Conservation (phyloP, 2,797 vertebrate genomes). For the Crenichthys baileyi region DNA sequence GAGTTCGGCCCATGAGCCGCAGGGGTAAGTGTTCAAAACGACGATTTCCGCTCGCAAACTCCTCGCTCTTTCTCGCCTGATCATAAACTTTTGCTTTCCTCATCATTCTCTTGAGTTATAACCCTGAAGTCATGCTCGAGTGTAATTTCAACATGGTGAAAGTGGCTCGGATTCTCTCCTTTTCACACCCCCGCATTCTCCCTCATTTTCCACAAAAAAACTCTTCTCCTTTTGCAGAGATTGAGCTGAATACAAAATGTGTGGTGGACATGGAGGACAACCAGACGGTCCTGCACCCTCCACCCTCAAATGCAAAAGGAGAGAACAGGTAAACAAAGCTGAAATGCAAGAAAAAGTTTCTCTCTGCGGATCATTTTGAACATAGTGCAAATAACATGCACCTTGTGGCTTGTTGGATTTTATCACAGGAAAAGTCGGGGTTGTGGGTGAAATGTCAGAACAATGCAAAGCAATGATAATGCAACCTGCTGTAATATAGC, state of each 20-base stretch:
- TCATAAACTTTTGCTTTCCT: conserved; percentile 51
- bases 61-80: conserved; percentile 39
- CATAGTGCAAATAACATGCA: neutral
- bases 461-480: conserved; percentile 21
- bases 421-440: neutral
- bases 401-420: conserved; percentile 4
- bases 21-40: conserved; percentile 85
- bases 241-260: conserved; percentile 97
- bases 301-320: conserved; percentile 90
- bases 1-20: conserved; percentile 97
- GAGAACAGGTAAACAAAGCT: conserved; percentile 89
- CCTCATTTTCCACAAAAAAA: conserved; percentile 27
- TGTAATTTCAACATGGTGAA: conserved; percentile 20
- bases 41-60: conserved; percentile 14
- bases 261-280: conserved; percentile 99
- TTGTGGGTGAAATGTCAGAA: conserved; percentile 16
- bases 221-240: conserved; percentile 85
- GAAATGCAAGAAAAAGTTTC: conserved; percentile 10
- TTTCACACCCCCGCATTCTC: conserved; percentile 33
- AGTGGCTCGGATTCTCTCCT: conserved; percentile 18
- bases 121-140: conserved; percentile 40
- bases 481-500: neutral
- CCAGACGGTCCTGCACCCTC: conserved; percentile 93
- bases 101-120: conserved; percentile 51
- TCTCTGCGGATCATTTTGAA: neutral